Conservation (phyloP, 2,888 invertebrate genomes). For the Pristionchus mayeri region DNA sequence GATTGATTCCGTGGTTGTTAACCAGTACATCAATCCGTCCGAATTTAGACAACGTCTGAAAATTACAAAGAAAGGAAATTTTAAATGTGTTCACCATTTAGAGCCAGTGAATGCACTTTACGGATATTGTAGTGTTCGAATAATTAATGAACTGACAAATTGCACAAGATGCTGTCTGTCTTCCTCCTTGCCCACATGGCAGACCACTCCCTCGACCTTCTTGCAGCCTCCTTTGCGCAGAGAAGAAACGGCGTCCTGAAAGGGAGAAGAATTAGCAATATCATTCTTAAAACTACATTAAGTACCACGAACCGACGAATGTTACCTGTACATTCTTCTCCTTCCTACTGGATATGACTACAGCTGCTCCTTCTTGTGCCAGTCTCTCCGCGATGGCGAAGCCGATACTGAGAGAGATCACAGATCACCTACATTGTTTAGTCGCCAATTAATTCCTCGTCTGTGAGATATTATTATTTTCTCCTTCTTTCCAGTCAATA, state of each 20-base stretch:
- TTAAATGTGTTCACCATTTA: too few species aligned
- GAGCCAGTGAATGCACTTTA: too few species aligned
- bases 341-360: constrained; percentile 92
- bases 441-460: too few species aligned
- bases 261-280: too few species aligned
- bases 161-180: constrained; percentile 85
- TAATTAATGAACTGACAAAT: constrained; percentile 56
- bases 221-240: constrained; percentile 82
- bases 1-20: constrained; percentile 94
- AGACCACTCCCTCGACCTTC: constrained; percentile 85
- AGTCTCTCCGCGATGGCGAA: constrained; percentile 90
- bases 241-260: constrained; percentile 82
- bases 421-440: neutral
- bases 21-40: constrained; percentile 86
- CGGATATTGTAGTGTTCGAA: too few species aligned
- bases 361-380: constrained; percentile 90
- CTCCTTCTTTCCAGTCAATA: too few species aligned
- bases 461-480: neutral
- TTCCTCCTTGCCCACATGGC: constrained; percentile 90
- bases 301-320: too few species aligned
- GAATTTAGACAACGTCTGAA: constrained; percentile 67
- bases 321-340: constrained; percentile 86
- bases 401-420: constrained; percentile 82
- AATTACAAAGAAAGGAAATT: too few species aligned
- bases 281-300: too few species aligned